Conservation (phyloP, 2,797 vertebrate species). For the Alosa sapidissima region DNA sequence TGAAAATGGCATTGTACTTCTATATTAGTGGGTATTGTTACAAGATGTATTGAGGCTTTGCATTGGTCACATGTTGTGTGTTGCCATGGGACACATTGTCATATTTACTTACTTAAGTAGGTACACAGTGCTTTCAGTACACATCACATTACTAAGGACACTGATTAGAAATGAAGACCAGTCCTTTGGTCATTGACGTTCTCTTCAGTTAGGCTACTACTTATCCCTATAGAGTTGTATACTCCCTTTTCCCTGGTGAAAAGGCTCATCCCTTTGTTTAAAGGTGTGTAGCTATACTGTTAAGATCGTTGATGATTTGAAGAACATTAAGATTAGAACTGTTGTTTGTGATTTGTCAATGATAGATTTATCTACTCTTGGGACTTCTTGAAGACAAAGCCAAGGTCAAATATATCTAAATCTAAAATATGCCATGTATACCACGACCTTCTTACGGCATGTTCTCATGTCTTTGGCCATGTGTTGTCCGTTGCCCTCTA, state of each 20-base stretch:
- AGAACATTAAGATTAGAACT: constrained; percentile 5
- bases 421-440: constrained; percentile 12
- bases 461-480: background rate
- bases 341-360: background rate
- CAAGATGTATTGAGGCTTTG: background rate
- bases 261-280: background rate
- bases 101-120: background rate
- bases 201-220: background rate
- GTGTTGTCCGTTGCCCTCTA: constrained; percentile 41
- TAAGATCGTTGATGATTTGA: background rate
- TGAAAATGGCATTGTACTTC: background rate
- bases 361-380: constrained; percentile 16
- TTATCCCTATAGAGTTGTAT: background rate
- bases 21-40: background rate
- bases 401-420: constrained; percentile 21
- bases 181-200: background rate
- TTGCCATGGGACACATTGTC: background rate
- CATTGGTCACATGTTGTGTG: background rate
- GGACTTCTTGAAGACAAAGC: constrained; percentile 19
- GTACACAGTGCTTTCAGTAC: background rate
- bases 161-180: background rate
- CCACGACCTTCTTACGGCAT: background rate
- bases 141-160: background rate
- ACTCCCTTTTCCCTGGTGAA: background rate
- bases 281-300: background rate